phyloP scores from a whole-genome alignment of 1,140 invertebrate genomes.

The Mylabris phalerata region DNA sequence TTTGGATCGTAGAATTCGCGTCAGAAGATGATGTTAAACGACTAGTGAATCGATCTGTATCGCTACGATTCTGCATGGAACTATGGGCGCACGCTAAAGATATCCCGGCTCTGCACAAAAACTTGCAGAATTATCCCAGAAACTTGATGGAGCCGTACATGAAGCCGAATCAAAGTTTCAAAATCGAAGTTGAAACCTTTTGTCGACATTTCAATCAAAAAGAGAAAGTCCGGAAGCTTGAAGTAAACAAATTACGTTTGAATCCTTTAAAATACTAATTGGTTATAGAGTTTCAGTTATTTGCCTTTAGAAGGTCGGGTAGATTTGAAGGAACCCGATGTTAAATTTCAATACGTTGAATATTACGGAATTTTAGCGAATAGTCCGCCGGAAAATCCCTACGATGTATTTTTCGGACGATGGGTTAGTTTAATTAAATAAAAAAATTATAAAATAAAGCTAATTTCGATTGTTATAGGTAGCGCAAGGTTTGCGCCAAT shows the following conservation, averaged over 20 bases:
- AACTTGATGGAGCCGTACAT: conserved; percentile 50
- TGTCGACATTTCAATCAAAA: conserved; percentile 72
- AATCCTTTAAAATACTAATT: conserved; percentile 4
- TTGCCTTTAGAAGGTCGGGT: conserved; percentile 74
- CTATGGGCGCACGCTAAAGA: conserved; percentile 62
- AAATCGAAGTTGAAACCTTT: conserved; percentile 82
- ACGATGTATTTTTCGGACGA: conserved; percentile 76
- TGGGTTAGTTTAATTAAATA: conserved; percentile 42
- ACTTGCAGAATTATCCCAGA: conserved; percentile 51
- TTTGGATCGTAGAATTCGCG: conserved; percentile 68
- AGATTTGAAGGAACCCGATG: conserved; percentile 75
- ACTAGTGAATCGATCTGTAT: conserved; percentile 68
- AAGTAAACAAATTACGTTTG: conserved; percentile 50
- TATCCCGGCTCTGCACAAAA: conserved; percentile 53
- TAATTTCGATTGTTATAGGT: conserved; percentile 41
- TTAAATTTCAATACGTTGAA: conserved; percentile 73
- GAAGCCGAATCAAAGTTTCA: conserved; percentile 56
- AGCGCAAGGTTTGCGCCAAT: conserved; percentile 70
- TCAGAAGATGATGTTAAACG: conserved; percentile 53
- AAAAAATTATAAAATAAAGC: too few species aligned
- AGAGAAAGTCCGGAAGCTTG: conserved; percentile 80
- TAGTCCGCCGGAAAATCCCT: conserved; percentile 62
- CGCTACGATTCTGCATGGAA: conserved; percentile 70
- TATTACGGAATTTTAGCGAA: conserved; percentile 78
- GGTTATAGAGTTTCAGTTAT: conserved; percentile 65